Conservation (phyloP, 2,797 vertebrate genomes). For the Lacerta bilineata region DNA sequence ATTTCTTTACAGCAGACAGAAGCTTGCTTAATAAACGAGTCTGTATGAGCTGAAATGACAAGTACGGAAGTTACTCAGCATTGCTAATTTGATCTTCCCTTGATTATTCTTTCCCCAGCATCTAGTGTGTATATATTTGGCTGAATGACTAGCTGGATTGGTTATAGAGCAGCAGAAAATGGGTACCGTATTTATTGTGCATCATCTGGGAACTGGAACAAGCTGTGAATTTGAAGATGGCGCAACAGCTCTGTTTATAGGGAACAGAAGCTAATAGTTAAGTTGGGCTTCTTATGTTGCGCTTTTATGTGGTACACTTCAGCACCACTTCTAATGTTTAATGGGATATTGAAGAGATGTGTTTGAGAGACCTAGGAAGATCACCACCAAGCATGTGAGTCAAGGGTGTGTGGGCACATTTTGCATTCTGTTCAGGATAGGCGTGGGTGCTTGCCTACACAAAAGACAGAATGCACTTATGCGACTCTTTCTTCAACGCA, state of each 20-base stretch:
- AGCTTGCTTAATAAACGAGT: background rate
- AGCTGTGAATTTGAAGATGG: background rate
- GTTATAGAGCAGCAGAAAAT: constrained; percentile 20
- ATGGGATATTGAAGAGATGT: background rate
- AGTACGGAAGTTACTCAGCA: background rate
- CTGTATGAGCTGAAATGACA: background rate
- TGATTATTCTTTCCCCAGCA: background rate
- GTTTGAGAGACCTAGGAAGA: constrained; percentile 18
- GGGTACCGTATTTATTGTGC: constrained; percentile 15
- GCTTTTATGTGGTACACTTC: constrained; percentile 8
- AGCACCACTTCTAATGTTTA: constrained; percentile 25
- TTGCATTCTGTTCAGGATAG: background rate
- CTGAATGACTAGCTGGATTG: constrained; percentile 18
- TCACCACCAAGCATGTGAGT: background rate
- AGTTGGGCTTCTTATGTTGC: background rate
- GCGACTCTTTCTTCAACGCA: background rate
- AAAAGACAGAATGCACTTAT: background rate
- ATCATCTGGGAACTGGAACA: constrained; percentile 9
- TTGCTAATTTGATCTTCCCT: constrained; percentile 13
- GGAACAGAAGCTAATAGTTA: constrained; percentile 7
- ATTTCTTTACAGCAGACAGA: background rate
- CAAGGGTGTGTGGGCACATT: background rate
- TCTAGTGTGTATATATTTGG: background rate
- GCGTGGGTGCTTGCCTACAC: background rate
- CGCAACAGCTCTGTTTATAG: constrained; percentile 21